Evolutionary conservation across 2,888 invertebrate species (phyloP).

Genomic region (Chorisops tibialis): DNA sequence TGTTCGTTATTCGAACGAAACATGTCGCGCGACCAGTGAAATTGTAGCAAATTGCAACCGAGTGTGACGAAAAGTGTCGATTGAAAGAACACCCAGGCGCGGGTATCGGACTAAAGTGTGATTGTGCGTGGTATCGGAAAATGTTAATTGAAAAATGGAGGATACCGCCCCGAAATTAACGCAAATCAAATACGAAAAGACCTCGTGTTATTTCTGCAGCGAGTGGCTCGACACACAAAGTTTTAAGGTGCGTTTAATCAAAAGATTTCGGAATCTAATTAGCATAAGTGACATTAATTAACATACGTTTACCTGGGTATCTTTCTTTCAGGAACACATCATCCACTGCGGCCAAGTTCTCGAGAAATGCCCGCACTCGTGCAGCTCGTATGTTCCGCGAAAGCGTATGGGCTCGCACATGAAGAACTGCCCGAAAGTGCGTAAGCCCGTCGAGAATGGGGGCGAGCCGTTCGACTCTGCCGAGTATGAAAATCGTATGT

Average conservation of each 20-base stretch:
- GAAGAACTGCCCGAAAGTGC: conserved; percentile 51
- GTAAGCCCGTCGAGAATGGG: background rate
- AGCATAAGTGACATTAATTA: background rate
- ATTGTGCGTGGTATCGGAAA: background rate
- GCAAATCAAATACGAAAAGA: conserved; percentile 52
- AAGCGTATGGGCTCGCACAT: conserved; percentile 60
- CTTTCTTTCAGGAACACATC: conserved; percentile 59
- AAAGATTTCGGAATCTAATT: background rate
- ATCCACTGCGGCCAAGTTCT: conserved; percentile 69
- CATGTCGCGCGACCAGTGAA: too few species aligned
- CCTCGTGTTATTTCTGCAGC: conserved; percentile 66
- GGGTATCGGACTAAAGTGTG: too few species aligned
- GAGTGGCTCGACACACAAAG: conserved; percentile 64
- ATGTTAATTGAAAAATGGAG: conserved; percentile 9
- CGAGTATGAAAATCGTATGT: conserved; percentile 40
- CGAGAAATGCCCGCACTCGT: conserved; percentile 67
- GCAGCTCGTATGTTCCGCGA: conserved; percentile 67
- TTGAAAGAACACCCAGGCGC: too few species aligned
- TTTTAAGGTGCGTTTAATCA: conserved; percentile 55
- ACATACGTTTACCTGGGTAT: background rate
- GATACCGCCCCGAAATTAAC: conserved; percentile 19
- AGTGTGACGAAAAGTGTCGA: too few species aligned
- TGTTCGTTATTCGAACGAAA: too few species aligned
- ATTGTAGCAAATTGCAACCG: too few species aligned
- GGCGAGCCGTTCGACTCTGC: background rate